Evolutionary conservation across 1,140 invertebrate species (phyloP), one percentile per base, ranked within the genome.

Genomic region (Dufourea novaeangliae): DNA sequence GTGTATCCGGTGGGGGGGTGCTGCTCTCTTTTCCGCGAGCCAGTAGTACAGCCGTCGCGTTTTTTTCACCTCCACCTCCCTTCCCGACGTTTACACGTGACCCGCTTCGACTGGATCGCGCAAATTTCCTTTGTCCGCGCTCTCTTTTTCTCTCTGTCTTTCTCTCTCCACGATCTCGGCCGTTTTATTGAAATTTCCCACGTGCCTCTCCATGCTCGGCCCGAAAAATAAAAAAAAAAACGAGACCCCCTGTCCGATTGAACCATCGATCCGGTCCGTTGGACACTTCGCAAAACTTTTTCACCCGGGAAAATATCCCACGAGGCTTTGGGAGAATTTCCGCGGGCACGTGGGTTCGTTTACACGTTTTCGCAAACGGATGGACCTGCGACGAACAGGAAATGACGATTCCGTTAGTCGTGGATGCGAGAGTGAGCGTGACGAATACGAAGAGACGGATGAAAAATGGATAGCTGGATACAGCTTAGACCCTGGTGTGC

Each of bases 101-200:
- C 44, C 29, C 44, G 34, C 54, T 71, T 54, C 54, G 20, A 63
- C n/a, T 0, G 10, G 11, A 8, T 41, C 20, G 57, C 34, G 57
- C 27, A 63, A 62, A 71, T 63, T 61, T 77, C 68, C 68, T 34
- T 71, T 62, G 37, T 71, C 25, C 41, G 20, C 20, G 41, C 4
- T 44, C 56, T 29, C 20, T n/a, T n/a, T n/a, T n/a, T n/a, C n/a
- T n/a, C n/a, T 1, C 17, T 11, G 0, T 34, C 25, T 52, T n/a
- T 1, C 17, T 11, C 8, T 34, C 25, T 52, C 46, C 25, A 20
- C 57, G 27, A 63, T 69, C 44, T 44, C 56, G 54, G 41, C 25
- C 27, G 56, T 70, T 71, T 63, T 70, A 71, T 71, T 70, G 67
- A 77, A 70, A 77, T 77, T 59, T 63, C 25, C 22, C 67, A n/a